These are phyloP conservation scores for Poecilia wingei DNA, from an alignment of 2,797 vertebrate genomes.

Conservation along the genomic window DNA sequence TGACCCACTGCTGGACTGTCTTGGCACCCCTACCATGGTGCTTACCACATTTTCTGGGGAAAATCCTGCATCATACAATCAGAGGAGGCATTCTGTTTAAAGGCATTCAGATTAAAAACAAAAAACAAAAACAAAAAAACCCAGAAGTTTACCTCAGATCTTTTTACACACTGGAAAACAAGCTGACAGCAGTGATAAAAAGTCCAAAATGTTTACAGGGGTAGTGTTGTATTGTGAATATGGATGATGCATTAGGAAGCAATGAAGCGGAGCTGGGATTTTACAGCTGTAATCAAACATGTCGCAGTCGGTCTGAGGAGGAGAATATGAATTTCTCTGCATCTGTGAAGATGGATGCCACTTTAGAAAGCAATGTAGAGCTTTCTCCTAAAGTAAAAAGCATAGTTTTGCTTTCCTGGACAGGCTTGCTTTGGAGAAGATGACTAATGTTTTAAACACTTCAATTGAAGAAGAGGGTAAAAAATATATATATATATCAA, in stretches of 20 bases:
- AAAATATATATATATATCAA: background rate
- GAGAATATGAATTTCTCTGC: constrained; percentile 48
- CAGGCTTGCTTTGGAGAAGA: background rate
- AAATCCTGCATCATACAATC: constrained; percentile 14
- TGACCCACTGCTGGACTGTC: no score
- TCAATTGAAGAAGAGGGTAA: background rate
- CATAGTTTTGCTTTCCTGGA: background rate
- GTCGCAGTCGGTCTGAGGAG: constrained; percentile 37
- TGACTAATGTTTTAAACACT: constrained; percentile 1
- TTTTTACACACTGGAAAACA: background rate
- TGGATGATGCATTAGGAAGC: constrained; percentile 39
- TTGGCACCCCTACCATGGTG: no score
- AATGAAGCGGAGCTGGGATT: constrained; percentile 39
- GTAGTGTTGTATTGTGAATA: constrained; percentile 43
- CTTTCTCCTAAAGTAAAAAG: background rate
- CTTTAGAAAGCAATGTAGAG: constrained; percentile 3
- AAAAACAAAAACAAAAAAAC: background rate
- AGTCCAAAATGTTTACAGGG: constrained; percentile 26
- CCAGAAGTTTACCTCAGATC: background rate
- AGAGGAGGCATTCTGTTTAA: constrained; percentile 9
- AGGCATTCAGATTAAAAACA: background rate
- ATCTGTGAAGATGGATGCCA: constrained; percentile 33
- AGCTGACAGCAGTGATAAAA: constrained; percentile 15
- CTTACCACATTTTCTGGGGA: background rate
- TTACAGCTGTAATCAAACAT: constrained; percentile 66